Conservation (phyloP, 2,113 vertebrate genomes). For the Brachyistius frenatus region DNA sequence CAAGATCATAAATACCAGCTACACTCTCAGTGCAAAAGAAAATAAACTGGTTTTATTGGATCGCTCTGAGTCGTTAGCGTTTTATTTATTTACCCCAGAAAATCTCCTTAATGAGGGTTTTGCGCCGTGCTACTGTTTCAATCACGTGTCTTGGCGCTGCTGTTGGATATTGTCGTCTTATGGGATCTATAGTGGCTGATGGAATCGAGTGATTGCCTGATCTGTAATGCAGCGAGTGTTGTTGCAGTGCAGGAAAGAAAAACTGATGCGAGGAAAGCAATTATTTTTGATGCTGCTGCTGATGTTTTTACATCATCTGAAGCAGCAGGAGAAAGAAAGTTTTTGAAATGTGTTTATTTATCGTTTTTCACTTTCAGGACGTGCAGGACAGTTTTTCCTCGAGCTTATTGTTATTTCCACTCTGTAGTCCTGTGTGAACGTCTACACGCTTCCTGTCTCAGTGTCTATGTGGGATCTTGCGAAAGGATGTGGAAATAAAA, state of each 20-base stretch:
- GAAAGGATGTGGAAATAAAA: conserved; percentile 12
- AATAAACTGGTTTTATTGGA: background rate
- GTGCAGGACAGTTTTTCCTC: background rate
- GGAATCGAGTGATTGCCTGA: conserved; percentile 43
- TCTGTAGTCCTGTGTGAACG: background rate
- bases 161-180: conserved; percentile 40
- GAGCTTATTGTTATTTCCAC: background rate
- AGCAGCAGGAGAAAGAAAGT: no score
- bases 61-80: conserved; percentile 62
- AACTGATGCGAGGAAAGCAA: background rate
- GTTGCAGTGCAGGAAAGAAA: conserved; percentile 5
- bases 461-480: background rate
- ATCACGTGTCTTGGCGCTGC: conserved; percentile 19
- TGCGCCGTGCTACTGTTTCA: conserved; percentile 45
- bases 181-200: conserved; percentile 41
- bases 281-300: background rate
- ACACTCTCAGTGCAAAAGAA: no score
- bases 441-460: background rate
- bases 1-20: conserved; percentile 18
- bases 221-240: conserved; percentile 36
- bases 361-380: background rate
- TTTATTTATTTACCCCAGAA: conserved; percentile 48
- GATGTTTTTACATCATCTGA: background rate
- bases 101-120: conserved; percentile 66
- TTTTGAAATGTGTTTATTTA: background rate